These are phyloP conservation scores for Limonius californicus DNA, from an alignment of 1,140 invertebrate species.

Conservation along the genomic window DNA sequence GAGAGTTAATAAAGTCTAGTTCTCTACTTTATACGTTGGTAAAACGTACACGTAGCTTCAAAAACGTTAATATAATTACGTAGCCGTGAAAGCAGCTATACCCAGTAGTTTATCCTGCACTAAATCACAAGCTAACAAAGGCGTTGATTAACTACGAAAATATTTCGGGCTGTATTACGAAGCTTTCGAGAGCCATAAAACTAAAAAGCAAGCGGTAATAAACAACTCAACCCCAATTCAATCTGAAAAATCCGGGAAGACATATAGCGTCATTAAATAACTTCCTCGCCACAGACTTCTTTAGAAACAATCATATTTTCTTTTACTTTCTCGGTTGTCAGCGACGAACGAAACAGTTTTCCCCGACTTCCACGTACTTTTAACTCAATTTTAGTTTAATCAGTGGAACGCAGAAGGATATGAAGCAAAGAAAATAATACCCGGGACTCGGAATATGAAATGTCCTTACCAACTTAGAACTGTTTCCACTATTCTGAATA, in stretches of 20 bases:
- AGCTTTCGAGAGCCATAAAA: not conserved
- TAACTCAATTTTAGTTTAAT: constrained; percentile 1
- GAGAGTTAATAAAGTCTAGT: no score
- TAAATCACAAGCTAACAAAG: not conserved
- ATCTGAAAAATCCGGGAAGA: constrained; percentile 1
- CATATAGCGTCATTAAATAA: not conserved
- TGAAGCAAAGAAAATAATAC: not conserved
- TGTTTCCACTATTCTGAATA: constrained; percentile 1
- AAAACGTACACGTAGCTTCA: not conserved
- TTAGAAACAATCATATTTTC: constrained; percentile 1
- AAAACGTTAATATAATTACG: not conserved
- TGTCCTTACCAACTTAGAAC: not conserved
- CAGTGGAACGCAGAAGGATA: not conserved
- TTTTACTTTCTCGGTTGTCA: not conserved
- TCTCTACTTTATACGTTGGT: not conserved
- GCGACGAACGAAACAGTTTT: not conserved
- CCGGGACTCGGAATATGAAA: not conserved
- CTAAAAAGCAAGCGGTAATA: not conserved
- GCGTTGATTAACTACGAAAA: not conserved
- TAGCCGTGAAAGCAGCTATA: not conserved
- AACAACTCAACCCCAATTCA: constrained; percentile 1
- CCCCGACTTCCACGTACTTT: not conserved
- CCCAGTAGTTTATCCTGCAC: not conserved
- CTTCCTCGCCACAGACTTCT: not conserved
- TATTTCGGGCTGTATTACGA: not conserved